A percentile compares a stretch with the other conserved stretches of the same genome.
These are phyloP conservation scores for Siniperca knerii DNA, from an alignment of 2,113 vertebrate species.

Conservation along the genomic window DNA sequence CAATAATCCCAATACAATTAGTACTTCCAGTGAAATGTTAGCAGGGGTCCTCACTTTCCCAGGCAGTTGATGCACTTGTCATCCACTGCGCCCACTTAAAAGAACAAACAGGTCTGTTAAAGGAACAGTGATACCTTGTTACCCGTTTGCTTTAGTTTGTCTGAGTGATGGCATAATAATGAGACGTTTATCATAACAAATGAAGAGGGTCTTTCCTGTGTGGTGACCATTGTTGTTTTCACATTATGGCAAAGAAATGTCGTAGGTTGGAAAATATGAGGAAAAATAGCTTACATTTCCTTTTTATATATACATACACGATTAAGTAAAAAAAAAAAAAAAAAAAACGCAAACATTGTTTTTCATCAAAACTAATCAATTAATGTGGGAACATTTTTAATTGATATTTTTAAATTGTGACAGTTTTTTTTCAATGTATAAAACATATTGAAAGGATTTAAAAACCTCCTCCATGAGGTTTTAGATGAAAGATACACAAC, in stretches of 20 bases:
- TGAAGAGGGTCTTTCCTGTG: slow-evolving; percentile 44
- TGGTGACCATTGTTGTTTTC: slow-evolving; percentile 7
- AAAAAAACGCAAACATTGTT: not conserved
- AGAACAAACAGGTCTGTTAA: slow-evolving; percentile 49
- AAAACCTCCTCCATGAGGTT: not conserved
- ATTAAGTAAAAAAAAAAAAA: not conserved
- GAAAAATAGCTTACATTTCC: not conserved
- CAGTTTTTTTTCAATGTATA: not conserved
- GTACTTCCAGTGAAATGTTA: slow-evolving; percentile 53
- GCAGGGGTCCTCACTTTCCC: slow-evolving; percentile 44
- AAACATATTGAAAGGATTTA: not conserved
- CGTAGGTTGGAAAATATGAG: slow-evolving; percentile 3
- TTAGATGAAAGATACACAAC: not conserved
- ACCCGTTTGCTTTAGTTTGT: not conserved
- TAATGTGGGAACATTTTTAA: not conserved
- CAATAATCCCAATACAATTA: slow-evolving; percentile 64
- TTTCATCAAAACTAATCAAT: not conserved
- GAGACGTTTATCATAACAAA: slow-evolving; percentile 43
- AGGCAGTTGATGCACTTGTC: slow-evolving; percentile 18
- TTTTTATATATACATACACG: not conserved
- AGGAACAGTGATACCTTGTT: slow-evolving; percentile 4
- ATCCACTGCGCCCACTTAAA: slow-evolving; percentile 31
- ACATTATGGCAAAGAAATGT: slow-evolving; percentile 14
- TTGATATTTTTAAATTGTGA: not conserved
- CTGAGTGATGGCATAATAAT: not conserved